Evolutionary conservation across 2,113 vertebrate genomes (phyloP).

Genomic region (Neoarius graeffei): DNA sequence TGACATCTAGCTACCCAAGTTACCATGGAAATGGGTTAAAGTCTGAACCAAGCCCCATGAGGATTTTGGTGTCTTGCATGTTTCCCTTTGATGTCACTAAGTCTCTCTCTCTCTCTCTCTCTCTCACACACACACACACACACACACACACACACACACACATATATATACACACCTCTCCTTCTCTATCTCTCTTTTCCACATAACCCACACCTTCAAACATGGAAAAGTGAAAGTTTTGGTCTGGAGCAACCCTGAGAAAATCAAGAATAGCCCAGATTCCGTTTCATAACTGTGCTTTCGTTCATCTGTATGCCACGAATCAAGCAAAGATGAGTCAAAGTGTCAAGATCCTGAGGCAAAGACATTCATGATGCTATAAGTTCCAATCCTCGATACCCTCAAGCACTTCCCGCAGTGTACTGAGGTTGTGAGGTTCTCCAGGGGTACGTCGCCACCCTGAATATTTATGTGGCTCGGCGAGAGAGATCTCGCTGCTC

Average conservation of each 20-base stretch:
- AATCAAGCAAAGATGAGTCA: neutral
- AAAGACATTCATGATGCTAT: conserved; percentile 35
- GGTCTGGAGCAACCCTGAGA: neutral
- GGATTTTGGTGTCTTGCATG: conserved; percentile 36
- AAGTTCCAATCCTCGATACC: conserved; percentile 15
- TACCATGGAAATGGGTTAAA: conserved; percentile 24
- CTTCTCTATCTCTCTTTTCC: neutral
- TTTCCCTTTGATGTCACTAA: conserved; percentile 44
- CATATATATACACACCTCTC: conserved; percentile 6
- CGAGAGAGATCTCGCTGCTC: conserved; percentile 1
- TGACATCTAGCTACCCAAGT: conserved; percentile 10
- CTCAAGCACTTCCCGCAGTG: conserved; percentile 15
- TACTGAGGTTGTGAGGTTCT: neutral
- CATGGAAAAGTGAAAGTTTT: neutral
- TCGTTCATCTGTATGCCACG: conserved; percentile 6
- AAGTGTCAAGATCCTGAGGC: conserved; percentile 22
- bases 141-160: conserved; percentile 3
- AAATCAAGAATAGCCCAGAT: neutral
- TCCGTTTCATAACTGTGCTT: neutral
- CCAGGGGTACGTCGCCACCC: neutral
- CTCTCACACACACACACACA: no score
- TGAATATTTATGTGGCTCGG: conserved; percentile 40
- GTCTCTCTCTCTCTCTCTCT: no score
- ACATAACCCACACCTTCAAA: conserved; percentile 13
- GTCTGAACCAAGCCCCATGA: conserved; percentile 50